Conservation (phyloP, 1,140 invertebrate species). For the Daktulosphaira vitifoliae region DNA sequence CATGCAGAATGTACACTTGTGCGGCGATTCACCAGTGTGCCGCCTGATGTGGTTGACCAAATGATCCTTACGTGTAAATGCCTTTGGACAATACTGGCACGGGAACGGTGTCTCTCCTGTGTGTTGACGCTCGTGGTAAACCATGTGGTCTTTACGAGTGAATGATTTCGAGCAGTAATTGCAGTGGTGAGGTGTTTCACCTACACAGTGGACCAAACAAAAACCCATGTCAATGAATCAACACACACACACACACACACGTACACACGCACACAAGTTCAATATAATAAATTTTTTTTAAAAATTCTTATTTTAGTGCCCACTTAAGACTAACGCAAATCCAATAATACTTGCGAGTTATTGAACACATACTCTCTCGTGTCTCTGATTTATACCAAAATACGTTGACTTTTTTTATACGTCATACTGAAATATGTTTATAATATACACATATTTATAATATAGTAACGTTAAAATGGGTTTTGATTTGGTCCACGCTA, state of each 20-base stretch:
- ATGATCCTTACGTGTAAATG: constrained; percentile 73
- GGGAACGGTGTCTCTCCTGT: constrained; percentile 72
- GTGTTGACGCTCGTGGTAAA: constrained; percentile 75
- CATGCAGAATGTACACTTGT: constrained; percentile 49
- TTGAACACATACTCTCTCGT: constrained; percentile 20
- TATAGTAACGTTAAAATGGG: constrained; percentile 12
- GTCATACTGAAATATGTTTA: background rate
- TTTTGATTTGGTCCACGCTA: constrained; percentile 32
- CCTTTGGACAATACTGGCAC: constrained; percentile 71
- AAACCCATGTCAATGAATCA: constrained; percentile 54
- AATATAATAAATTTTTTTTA: background rate
- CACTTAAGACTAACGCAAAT: constrained; percentile 25
- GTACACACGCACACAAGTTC: background rate
- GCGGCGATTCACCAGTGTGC: constrained; percentile 60
- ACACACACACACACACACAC: constrained; percentile 20
- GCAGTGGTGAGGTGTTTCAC: constrained; percentile 77
- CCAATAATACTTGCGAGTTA: background rate
- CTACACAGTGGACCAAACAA: constrained; percentile 63
- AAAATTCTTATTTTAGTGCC: constrained; percentile 28
- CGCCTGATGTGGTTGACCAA: constrained; percentile 64
- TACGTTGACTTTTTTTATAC: no score
- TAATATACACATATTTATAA: background rate
- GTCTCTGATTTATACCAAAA: background rate
- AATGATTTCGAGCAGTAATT: constrained; percentile 77
- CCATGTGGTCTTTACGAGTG: constrained; percentile 69